A percentile compares a stretch with the other conserved stretches of the same genome.
phyloP scores from a whole-genome alignment of 2,113 vertebrate genomes.

The Syrrhaptes paradoxus region DNA sequence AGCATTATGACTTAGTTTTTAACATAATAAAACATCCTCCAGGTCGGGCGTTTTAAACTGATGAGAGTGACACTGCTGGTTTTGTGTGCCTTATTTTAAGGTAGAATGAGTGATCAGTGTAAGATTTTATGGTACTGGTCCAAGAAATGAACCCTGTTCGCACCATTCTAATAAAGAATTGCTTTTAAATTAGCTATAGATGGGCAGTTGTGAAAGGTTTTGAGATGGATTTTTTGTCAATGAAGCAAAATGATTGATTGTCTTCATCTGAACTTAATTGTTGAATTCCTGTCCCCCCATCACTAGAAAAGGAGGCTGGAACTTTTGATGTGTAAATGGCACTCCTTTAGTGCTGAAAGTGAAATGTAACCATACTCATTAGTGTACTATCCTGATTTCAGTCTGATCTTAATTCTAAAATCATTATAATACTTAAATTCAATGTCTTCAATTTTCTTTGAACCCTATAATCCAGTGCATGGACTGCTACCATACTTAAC shows the following conservation, averaged over 20 bases:
- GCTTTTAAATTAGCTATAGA: background rate
- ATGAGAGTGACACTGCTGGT: background rate
- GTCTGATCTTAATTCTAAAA: background rate
- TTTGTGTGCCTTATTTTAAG: background rate
- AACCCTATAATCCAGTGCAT: background rate
- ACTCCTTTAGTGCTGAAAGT: background rate
- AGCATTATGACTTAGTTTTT: background rate
- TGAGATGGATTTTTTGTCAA: background rate
- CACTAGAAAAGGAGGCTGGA: background rate
- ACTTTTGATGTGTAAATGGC: background rate
- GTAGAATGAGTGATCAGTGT: background rate
- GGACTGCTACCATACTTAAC: background rate
- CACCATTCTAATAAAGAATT: background rate
- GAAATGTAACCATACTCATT: background rate
- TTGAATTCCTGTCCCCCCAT: background rate
- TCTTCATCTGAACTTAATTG: background rate
- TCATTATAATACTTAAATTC: background rate
- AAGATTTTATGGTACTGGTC: background rate
- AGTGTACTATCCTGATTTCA: background rate
- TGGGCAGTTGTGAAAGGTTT: background rate
- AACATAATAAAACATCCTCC: background rate
- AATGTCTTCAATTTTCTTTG: background rate
- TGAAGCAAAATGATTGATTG: background rate
- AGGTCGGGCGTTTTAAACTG: background rate
- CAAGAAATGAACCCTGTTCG: background rate